Evolutionary conservation across 2,888 invertebrate species (phyloP).

Genomic region (Pardosa pseudoannulata): DNA sequence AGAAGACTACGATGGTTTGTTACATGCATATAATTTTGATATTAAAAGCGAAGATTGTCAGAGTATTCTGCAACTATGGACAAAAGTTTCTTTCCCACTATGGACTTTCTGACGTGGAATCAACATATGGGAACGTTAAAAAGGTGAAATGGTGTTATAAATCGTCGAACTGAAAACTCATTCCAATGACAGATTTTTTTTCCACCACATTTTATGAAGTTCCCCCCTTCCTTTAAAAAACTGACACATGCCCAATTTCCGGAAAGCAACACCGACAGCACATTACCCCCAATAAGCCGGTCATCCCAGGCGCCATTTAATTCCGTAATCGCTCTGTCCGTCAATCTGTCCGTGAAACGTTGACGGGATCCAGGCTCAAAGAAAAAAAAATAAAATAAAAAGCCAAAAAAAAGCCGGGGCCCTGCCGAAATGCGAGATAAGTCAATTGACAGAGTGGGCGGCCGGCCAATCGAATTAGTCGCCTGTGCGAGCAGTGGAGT

Average conservation of each 20-base stretch:
- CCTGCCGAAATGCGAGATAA: constrained; percentile 65
- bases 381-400: not conserved
- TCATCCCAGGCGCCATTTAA: constrained; percentile 46
- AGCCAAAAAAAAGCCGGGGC: not conserved
- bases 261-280: not conserved
- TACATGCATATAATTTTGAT: too few relatives aligned
- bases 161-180: constrained; percentile 1
- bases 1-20: too few relatives aligned
- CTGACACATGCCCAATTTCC: constrained; percentile 13
- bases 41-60: too few relatives aligned
- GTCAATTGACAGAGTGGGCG: constrained; percentile 69
- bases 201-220: constrained; percentile 3
- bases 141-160: too few relatives aligned
- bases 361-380: constrained; percentile 37
- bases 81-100: too few relatives aligned
- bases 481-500: constrained; percentile 30
- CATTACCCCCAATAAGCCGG: constrained; percentile 50
- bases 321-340: constrained; percentile 65
- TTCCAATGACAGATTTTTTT: not conserved
- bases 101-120: too few relatives aligned
- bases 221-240: not conserved
- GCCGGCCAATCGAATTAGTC: constrained; percentile 61
- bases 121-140: too few relatives aligned
- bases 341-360: constrained; percentile 49
- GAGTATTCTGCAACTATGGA: too few relatives aligned